phyloP scores from a whole-genome alignment of 2,888 invertebrate species.

The Trichopria drosophilae region DNA sequence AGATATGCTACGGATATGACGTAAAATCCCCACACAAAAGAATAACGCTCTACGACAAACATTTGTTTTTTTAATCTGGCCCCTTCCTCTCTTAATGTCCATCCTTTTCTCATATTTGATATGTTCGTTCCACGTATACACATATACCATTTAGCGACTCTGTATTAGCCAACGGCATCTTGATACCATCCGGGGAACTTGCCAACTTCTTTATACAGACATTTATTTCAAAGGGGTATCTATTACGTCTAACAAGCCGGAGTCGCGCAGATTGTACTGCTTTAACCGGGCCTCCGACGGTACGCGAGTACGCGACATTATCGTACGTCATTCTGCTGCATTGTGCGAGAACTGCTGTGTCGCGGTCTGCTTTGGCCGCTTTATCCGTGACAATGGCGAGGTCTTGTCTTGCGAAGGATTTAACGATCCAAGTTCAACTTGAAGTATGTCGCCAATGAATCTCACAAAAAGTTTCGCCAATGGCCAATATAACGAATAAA shows the following conservation, averaged over 20 bases:
- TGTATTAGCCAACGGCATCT: conserved; percentile 50
- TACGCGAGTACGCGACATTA: conserved; percentile 41
- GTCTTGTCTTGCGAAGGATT: conserved; percentile 12
- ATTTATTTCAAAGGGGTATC: conserved; percentile 51
- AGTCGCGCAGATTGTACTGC: conserved; percentile 50
- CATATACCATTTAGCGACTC: too few relatives aligned
- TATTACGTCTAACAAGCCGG: conserved; percentile 49
- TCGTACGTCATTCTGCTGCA: conserved; percentile 42
- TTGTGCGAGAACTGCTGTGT: conserved; percentile 32
- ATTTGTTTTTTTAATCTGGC: too few relatives aligned
- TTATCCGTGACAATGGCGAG: conserved; percentile 23
- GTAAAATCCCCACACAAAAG: conserved; percentile 24
- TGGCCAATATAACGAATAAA: too few relatives aligned
- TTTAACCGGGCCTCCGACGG: conserved; percentile 40
- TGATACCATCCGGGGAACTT: conserved; percentile 51
- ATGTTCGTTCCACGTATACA: conserved; percentile 31
- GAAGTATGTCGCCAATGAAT: background rate
- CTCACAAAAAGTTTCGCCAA: too few relatives aligned
- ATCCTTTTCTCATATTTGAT: too few relatives aligned
- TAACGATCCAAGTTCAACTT: conserved; percentile 5
- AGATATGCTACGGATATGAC: too few relatives aligned
- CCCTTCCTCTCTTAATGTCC: too few relatives aligned
- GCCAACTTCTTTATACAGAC: conserved; percentile 53
- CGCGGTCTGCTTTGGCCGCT: conserved; percentile 40
- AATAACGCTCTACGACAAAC: conserved; percentile 4